Evolutionary conservation across 2,113 vertebrate genomes (phyloP), one percentile per base, ranked within the genome.

Genomic region (Penelope pileata): DNA sequence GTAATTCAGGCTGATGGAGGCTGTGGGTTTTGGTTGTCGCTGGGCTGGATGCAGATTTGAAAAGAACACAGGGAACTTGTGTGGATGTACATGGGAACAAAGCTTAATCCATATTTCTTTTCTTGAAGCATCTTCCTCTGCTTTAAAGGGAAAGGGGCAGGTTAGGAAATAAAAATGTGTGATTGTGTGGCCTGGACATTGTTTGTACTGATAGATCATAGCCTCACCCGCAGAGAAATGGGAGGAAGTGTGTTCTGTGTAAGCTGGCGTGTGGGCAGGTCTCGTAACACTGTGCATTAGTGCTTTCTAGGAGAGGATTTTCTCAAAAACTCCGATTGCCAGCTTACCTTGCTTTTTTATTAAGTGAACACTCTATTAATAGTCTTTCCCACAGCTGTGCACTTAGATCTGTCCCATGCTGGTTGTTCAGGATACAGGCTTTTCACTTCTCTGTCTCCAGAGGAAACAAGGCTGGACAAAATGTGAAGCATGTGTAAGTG

Each of bases 401-500:
- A 10, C 63, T 68, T 79, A 67, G 47, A 36, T 53, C 88, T 73
- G 36, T 75, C 91, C 58, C 66, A 68, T 17, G 83, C 63, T 50
- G 78, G 1, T 53, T 54, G 66, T 86, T 81, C 56, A 69, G 43
- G 82, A 90, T n/a, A 5, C 50, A 84, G 60, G 23, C 43, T 89
- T 89, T 94, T 85, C 54, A 68, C 32, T 88, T 87, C 70, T 83
- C 40, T 56, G 77, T 45, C 70, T 76, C 24, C 14, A 56, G 4
- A 79, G 58, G 53, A 30, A 76, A 91, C 1, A 18, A 38, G 67
- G 90, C 58, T 32, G 75, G 50, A 51, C 91, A 83, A 80, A 91
- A 90, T 62, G 45, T 81, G 90, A 90, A 92, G 78, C 62, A 54
- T 47, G 56, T 81, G 30, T 24, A 13, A 83, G 30, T 91, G 26